Conservation (phyloP, 1,140 invertebrate species). For the Galendromus occidentalis region DNA sequence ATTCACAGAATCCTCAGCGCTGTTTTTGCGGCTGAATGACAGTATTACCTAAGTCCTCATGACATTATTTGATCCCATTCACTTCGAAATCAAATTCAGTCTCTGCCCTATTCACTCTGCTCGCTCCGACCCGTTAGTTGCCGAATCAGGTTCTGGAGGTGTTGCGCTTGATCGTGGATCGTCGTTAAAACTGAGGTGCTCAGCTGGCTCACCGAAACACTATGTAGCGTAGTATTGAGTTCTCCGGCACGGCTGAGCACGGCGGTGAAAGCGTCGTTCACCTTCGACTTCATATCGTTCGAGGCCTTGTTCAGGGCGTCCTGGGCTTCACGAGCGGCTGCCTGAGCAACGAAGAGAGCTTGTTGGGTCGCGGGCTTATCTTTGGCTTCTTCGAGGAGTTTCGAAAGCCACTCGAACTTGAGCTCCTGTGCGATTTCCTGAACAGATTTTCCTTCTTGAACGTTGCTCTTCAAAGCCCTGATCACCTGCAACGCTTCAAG, state of each 20-base stretch:
- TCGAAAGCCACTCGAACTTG: background rate
- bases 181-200: background rate
- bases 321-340: background rate
- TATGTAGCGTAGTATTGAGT: background rate
- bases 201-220: background rate
- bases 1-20: too few relatives aligned
- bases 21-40: too few relatives aligned
- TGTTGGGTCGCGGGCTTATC: background rate
- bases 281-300: background rate
- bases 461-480: background rate
- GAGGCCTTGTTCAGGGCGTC: background rate
- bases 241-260: background rate
- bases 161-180: background rate
- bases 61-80: too few relatives aligned
- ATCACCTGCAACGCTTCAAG: background rate
- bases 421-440: background rate
- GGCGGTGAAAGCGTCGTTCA: background rate
- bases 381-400: conserved; percentile 1
- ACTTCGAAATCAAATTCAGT: too few relatives aligned
- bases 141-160: background rate
- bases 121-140: background rate
- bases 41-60: too few relatives aligned
- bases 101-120: too few relatives aligned
- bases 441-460: background rate
- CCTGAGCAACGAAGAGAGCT: background rate